These are phyloP conservation scores for Megalopta genalis DNA, from an alignment of 1,140 invertebrate species.

Conservation along the genomic window DNA sequence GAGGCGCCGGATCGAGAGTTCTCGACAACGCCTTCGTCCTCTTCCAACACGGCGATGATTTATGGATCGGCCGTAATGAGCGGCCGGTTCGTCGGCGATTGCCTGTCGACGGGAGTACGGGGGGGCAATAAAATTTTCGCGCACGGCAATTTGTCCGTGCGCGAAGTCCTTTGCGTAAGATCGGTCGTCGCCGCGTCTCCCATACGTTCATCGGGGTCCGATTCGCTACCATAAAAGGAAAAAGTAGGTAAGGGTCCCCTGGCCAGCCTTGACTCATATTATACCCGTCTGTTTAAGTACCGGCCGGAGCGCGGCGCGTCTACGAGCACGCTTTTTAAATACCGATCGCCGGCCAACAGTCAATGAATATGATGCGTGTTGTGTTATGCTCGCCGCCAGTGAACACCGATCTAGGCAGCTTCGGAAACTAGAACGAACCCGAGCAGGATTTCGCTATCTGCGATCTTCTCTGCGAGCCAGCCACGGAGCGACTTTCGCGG, in stretches of 20 bases:
- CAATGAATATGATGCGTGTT: constrained; percentile 36
- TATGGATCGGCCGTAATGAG: neutral
- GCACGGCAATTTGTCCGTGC: constrained; percentile 1
- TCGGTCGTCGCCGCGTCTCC: constrained; percentile 56
- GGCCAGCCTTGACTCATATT: constrained; percentile 71
- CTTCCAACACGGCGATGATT: neutral
- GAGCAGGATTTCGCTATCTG: neutral
- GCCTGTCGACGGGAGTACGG: neutral
- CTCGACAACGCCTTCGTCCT: no score
- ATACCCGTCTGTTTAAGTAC: constrained; percentile 35
- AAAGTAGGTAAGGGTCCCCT: constrained; percentile 75
- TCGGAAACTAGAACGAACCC: neutral
- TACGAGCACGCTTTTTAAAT: constrained; percentile 50
- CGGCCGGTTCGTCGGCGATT: no score
- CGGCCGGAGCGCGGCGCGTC: constrained; percentile 31
- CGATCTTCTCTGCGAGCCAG: neutral
- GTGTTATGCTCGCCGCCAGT: neutral
- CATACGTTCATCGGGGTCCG: constrained; percentile 55
- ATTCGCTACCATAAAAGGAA: constrained; percentile 72
- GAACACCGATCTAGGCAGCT: neutral
- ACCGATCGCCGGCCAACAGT: constrained; percentile 32
- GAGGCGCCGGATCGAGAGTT: no score
- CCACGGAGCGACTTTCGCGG: neutral
- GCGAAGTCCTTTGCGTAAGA: constrained; percentile 60
- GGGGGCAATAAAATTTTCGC: constrained; percentile 17